phyloP scores from a whole-genome alignment of 2,797 vertebrate genomes.

The Anabacerthia variegaticeps region DNA sequence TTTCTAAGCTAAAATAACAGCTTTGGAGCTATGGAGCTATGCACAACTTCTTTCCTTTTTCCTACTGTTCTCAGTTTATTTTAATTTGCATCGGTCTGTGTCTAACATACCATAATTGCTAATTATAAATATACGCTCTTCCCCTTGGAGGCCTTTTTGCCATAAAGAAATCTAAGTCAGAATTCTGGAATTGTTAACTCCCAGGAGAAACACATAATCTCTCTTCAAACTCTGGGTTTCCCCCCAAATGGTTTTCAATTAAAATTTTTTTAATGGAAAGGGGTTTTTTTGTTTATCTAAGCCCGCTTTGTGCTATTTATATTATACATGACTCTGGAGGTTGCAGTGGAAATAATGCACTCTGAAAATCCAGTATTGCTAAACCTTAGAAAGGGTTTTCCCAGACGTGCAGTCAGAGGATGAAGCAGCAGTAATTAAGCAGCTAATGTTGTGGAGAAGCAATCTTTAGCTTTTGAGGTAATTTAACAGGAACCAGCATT shows the following conservation, averaged over 20 bases:
- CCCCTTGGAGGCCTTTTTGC: neutral
- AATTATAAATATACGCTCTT: neutral
- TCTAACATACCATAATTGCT: neutral
- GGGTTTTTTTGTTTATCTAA: neutral
- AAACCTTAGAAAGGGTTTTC: neutral
- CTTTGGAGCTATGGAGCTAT: neutral
- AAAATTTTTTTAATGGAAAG: neutral
- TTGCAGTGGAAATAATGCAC: neutral
- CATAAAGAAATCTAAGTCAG: neutral
- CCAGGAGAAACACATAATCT: neutral
- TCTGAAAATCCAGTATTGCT: neutral
- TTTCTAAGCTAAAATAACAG: neutral
- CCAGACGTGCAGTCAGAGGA: neutral
- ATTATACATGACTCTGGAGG: neutral
- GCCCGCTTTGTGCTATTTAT: neutral
- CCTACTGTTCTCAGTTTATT: neutral
- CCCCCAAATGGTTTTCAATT: neutral
- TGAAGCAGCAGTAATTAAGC: neutral
- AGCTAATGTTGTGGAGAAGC: neutral
- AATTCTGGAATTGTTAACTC: neutral
- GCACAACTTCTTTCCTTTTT: neutral
- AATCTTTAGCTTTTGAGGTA: neutral
- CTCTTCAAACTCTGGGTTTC: neutral
- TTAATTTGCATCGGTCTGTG: neutral
- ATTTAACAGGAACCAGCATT: neutral